phyloP scores from a whole-genome alignment of 35 echinoderm and acorn worm genomes.

The Ptychodera flava region DNA sequence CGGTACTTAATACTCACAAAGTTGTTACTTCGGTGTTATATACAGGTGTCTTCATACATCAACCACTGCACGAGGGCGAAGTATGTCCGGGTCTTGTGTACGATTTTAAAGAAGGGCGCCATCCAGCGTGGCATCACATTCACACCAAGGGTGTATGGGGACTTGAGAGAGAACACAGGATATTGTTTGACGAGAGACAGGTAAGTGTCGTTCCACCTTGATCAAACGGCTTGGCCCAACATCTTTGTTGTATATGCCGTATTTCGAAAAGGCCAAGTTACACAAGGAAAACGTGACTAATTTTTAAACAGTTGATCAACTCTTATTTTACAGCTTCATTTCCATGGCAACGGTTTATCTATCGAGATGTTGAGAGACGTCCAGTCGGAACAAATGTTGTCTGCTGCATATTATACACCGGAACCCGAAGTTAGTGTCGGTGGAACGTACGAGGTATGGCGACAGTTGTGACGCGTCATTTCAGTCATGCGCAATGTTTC shows the following conservation, averaged over 20 bases:
- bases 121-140: neutral
- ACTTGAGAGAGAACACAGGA: constrained; percentile 16
- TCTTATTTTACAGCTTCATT: constrained; percentile 11
- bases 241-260: no score
- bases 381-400: neutral
- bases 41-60: constrained; percentile 24
- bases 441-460: constrained; percentile 2
- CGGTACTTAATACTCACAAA: no score
- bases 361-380: constrained; percentile 27
- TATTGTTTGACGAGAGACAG: constrained; percentile 17
- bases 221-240: no score
- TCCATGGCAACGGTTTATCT: neutral
- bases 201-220: neutral
- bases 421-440: neutral
- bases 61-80: constrained; percentile 7
- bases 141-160: constrained; percentile 31
- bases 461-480: neutral
- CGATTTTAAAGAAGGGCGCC: constrained; percentile 3
- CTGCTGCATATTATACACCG: neutral
- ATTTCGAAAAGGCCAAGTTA: no score
- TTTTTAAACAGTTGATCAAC: no score
- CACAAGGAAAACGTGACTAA: no score
- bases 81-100: constrained; percentile 4
- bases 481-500: neutral
- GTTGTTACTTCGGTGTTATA: neutral